Evolutionary conservation across 2,888 invertebrate genomes (phyloP).

Genomic region (Megaustenia siamemsis): DNA sequence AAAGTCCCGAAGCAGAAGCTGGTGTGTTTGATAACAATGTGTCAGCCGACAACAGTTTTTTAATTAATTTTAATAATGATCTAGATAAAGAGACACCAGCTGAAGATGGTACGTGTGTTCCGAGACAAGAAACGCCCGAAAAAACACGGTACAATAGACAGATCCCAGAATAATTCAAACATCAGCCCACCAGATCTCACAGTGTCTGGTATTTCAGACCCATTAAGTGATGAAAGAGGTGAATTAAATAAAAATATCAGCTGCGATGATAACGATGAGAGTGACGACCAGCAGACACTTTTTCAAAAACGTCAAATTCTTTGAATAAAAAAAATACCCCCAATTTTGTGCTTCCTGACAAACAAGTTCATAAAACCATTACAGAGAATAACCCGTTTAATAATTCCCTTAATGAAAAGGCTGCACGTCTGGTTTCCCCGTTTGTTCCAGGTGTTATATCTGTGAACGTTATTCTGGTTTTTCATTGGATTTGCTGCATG

Average conservation of each 20-base stretch:
- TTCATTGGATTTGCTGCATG: conserved; percentile 49
- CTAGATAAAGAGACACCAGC: not conserved
- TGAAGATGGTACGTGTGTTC: not conserved
- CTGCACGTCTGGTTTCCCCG: not conserved
- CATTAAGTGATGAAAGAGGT: too few relatives aligned
- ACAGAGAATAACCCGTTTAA: not conserved
- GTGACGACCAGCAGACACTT: conserved; percentile 13
- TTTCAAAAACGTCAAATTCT: not conserved
- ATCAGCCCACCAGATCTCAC: not conserved
- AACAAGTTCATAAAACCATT: too few relatives aligned
- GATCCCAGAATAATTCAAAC: not conserved
- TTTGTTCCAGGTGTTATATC: conserved; percentile 44
- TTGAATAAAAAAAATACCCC: not conserved
- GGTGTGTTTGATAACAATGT: not conserved
- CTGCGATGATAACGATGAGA: not conserved
- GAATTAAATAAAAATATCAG: not conserved
- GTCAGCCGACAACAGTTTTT: not conserved
- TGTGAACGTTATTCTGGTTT: conserved; percentile 27
- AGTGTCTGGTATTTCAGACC: not conserved
- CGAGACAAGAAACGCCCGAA: not conserved
- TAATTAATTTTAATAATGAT: conserved; percentile 21
- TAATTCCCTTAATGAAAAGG: not conserved
- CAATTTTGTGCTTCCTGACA: too few relatives aligned
- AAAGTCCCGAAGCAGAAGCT: conserved; percentile 20
- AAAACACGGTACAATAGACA: not conserved